Conservation (phyloP, 2,888 invertebrate genomes). For the Dioctria rufipes region DNA sequence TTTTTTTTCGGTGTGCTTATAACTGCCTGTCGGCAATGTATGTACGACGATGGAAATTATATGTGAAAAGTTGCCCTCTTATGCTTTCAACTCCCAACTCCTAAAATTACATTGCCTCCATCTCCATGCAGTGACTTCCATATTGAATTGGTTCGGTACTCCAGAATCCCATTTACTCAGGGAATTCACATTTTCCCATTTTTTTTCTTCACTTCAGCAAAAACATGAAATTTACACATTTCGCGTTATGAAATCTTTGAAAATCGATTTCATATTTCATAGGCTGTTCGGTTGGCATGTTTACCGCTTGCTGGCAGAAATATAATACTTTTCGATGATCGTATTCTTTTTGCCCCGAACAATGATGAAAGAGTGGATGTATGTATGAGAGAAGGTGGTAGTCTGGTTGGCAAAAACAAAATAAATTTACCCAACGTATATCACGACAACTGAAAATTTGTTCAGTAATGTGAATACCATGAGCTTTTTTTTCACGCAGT, state of each 20-base stretch:
- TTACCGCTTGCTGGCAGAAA: neutral
- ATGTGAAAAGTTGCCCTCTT: neutral
- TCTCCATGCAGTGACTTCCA: neutral
- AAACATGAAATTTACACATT: slow-evolving; percentile 10
- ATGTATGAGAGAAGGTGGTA: too few species aligned
- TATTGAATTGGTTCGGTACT: neutral
- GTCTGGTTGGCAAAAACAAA: too few species aligned
- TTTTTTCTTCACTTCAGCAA: neutral
- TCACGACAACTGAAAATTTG: slow-evolving; percentile 3
- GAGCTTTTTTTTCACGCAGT: neutral
- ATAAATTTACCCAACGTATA: neutral
- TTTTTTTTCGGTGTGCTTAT: too few species aligned
- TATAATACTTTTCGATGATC: neutral
- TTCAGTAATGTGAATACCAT: neutral
- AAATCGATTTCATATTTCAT: slow-evolving; percentile 1
- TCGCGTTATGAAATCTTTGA: neutral
- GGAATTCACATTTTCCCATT: slow-evolving; percentile 5
- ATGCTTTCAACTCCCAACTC: neutral
- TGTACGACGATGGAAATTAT: neutral
- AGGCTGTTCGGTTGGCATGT: neutral
- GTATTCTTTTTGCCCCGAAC: too few species aligned
- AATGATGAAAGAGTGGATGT: too few species aligned
- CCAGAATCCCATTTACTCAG: neutral
- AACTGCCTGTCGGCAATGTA: neutral
- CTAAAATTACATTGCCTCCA: too few species aligned